A percentile compares a stretch with the other conserved stretches of the same genome.
These are phyloP conservation scores for Tetramorium simillimum DNA, from an alignment of 1,140 invertebrate species.

Conservation along the genomic window DNA sequence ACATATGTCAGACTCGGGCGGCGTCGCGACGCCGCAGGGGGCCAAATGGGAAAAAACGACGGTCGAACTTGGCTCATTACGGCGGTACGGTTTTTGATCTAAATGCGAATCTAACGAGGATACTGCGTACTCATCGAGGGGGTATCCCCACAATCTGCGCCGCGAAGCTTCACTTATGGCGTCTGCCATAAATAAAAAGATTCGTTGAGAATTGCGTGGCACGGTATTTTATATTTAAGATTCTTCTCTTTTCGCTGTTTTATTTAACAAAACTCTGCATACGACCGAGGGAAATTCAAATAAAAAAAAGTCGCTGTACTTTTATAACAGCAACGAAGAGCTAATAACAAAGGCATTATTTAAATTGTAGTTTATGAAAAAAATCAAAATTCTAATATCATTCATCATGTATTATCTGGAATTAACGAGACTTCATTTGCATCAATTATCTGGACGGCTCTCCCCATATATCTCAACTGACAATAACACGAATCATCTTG, in stretches of 20 bases:
- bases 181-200: not conserved
- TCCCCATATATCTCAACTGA: not conserved
- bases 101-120: conserved; percentile 79
- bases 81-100: conserved; percentile 69
- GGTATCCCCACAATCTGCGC: not conserved
- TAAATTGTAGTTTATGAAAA: not conserved
- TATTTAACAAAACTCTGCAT: not conserved
- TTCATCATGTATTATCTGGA: not conserved
- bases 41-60: conserved; percentile 58
- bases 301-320: not conserved
- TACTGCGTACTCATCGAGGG: conserved; percentile 10
- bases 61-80: conserved; percentile 74
- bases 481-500: conserved; percentile 40
- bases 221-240: not conserved
- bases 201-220: not conserved
- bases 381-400: not conserved
- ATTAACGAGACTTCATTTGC: not conserved
- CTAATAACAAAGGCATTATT: not conserved
- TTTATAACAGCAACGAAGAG: not conserved
- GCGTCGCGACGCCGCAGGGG: not conserved
- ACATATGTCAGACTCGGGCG: conserved; percentile 29
- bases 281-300: not conserved
- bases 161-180: conserved; percentile 8
- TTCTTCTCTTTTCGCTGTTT: not conserved
- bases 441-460: conserved; percentile 12